A percentile compares a stretch with the other conserved stretches of the same genome.
These are phyloP conservation scores for Planiliza haematocheilus DNA, from an alignment of 2,113 vertebrate genomes.

Conservation along the genomic window DNA sequence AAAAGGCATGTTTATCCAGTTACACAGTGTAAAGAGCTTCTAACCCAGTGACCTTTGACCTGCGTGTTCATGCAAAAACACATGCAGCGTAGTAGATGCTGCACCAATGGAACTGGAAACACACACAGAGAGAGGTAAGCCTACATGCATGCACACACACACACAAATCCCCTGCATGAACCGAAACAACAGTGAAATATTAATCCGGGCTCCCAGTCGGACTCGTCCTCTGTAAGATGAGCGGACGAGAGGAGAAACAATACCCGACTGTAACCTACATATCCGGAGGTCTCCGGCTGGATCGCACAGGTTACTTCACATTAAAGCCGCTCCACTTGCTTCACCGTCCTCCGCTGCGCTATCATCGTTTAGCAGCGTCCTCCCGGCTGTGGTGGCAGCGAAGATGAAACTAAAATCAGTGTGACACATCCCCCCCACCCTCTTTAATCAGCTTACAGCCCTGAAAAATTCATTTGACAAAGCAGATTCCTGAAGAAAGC, in stretches of 20 bases:
- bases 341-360: no score
- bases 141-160: constrained; percentile 15
- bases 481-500: constrained; percentile 12
- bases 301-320: constrained; percentile 31
- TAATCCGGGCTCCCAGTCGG: constrained; percentile 58
- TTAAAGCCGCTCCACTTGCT: constrained; percentile 25
- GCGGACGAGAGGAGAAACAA: constrained; percentile 14
- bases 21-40: no score
- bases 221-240: constrained; percentile 24
- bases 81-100: constrained; percentile 33
- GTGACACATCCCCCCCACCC: constrained; percentile 24
- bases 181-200: constrained; percentile 71
- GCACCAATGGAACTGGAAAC: constrained; percentile 52
- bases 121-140: constrained; percentile 21
- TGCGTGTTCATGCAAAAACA: constrained; percentile 41
- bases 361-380: constrained; percentile 14
- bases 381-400: constrained; percentile 12
- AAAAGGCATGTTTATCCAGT: no score
- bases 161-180: constrained; percentile 53
- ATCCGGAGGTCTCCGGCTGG: constrained; percentile 7
- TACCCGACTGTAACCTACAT: constrained; percentile 52
- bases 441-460: constrained; percentile 20
- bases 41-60: no score
- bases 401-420: constrained; percentile 47
- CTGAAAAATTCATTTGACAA: constrained; percentile 32